Percentiles rank a stretch among this genome's conserved stretches.
These are phyloP conservation scores for Oreamnos americanus DNA, from an alignment of 2,113 vertebrate genomes.

Conservation along the genomic window DNA sequence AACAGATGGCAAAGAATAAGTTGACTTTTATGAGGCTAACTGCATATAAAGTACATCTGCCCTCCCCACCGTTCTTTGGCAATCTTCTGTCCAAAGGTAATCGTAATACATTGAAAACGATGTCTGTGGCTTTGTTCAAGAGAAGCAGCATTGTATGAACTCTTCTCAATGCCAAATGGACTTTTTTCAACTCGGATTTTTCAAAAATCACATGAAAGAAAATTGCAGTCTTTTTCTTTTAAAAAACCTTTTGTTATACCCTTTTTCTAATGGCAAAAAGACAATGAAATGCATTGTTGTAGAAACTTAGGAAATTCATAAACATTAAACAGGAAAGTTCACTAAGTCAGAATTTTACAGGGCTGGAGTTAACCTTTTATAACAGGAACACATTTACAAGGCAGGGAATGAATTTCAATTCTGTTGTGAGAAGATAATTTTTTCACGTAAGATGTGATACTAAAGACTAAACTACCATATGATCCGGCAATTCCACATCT, in stretches of 20 bases:
- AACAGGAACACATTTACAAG: not conserved
- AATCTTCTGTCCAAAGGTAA: not conserved
- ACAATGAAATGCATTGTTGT: not conserved
- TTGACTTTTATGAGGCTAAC: conserved; percentile 10
- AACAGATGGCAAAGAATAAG: conserved; percentile 21
- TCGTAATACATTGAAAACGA: not conserved
- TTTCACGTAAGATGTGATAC: not conserved
- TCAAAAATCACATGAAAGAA: not conserved
- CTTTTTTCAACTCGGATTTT: conserved; percentile 5
- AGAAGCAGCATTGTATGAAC: not conserved
- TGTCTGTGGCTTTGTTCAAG: not conserved
- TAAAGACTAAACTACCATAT: not conserved
- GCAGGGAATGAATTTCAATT: not conserved
- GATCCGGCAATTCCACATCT: not conserved
- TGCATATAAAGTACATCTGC: conserved; percentile 29
- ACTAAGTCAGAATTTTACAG: not conserved
- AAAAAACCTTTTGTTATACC: not conserved
- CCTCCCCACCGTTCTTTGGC: not conserved
- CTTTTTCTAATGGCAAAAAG: not conserved
- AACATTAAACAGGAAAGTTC: not conserved
- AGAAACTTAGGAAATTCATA: not conserved
- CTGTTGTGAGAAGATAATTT: not conserved
- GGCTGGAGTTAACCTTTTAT: not conserved
- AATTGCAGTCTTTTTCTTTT: not conserved
- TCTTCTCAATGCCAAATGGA: not conserved